Evolutionary conservation across 2,113 vertebrate genomes (phyloP), one percentile per base, ranked within the genome.

Genomic region (Peromyscus leucopus): DNA sequence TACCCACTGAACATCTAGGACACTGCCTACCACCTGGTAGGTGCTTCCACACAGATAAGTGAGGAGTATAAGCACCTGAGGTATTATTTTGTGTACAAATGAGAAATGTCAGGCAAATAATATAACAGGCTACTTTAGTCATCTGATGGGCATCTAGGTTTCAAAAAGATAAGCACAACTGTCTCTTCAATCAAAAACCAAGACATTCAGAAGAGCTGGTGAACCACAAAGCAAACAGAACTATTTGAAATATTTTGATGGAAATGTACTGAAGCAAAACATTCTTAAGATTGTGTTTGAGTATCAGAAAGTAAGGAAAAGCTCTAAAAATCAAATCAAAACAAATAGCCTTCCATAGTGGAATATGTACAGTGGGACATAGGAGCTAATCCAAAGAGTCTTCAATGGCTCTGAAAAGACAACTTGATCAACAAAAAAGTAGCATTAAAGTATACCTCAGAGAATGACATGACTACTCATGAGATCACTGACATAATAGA

Each of bases 221-320:
- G 91, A 97, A 75, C 72, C 94, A 96, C 93, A 97, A 72, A 98
- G 85, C 57, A 96, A 98, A 98, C 69, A 97, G 94, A 96, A 91
- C 97, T 96, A 98, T 92, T 98, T 98, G 80, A 79, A 92, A 92
- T 98, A 97, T 98, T 99, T 98, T 98, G 98, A 97, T 97, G 94
- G 98, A 98, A 98, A 98, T 96, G 98, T 88, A 97, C 96, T 97
- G 75, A 69, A 48, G 55, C 36, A 93, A 98, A 36, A 84, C 69
- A 71, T 17, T 71, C 36, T 42, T 65, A 63, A 85, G 61, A 46
- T 46, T 85, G 31, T 46, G 59, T 83, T 59, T 83, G 36, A 59
- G 36, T 39, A 22, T 59, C 59, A 85, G 39, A 85, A 65, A 63
- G 22, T 65, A 85, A 63, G n/a, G 59, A 65, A 85, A 26, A 46